Evolutionary conservation across 2,888 invertebrate genomes (phyloP), one percentile per base, ranked within the genome.

Genomic region (Ypsolopha scabrella): DNA sequence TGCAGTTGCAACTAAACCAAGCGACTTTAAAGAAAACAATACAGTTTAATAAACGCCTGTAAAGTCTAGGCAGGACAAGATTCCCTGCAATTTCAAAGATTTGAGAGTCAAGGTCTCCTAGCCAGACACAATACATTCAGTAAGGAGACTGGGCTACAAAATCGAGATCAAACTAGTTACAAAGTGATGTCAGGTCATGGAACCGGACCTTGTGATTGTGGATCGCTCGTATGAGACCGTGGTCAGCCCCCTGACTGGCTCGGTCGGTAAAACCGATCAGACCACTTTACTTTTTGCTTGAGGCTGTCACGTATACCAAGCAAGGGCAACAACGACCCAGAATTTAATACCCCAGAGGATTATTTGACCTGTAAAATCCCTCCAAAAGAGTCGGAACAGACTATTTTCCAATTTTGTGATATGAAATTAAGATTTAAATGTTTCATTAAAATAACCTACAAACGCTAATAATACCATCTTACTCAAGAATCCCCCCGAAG

Each of bases 221-320:
- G 57, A 54, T 60, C 59, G 61, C 60, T 62, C 62, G 59, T 63
- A 58, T 58, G 60, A 58, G 60, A 58, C 60, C 55, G 51, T 51
- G 50, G 54, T 51, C 54, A 3, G 24, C 24, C 24, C 24, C 24
- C 24, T 4, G 24, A 24, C 24, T 4, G 24, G 4, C 24, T 24
- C 24, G 24, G 53, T 52, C 54, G 54, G 58, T 53, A 57, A n/a
- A n/a, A 56, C 55, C 56, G 59, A 57, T 57, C 59, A 48, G 54
- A 51, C 58, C 38, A 51, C 52, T 34, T 24, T 48, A 47, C 36
- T 65, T 60, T 63, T 55, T 55, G 60, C 69, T 60, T 55, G 57
- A 51, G 61, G 64, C 65, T 58, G 61, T 68, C 65, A 67, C 64
- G 68, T 59, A 62, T 58, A 51, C 37, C 60, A 56, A 58, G 61